A percentile compares a stretch with the other conserved stretches of the same genome.
phyloP scores from a whole-genome alignment of 2,797 vertebrate species.

The Squalus acanthias region DNA sequence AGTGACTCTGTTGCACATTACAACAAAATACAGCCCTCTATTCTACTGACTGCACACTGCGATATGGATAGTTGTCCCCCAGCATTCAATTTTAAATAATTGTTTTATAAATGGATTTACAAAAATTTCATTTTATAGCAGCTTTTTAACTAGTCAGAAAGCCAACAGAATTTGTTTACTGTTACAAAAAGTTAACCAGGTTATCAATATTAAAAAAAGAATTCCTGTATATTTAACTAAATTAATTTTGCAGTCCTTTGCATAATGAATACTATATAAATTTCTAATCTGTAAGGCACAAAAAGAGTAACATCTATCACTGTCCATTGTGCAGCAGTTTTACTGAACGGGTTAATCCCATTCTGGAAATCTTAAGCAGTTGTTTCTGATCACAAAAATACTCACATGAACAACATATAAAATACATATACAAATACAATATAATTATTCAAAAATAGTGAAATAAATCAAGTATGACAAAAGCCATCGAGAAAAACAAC shows the following conservation, averaged over 20 bases:
- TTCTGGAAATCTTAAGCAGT: neutral
- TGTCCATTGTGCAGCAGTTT: conserved; percentile 2
- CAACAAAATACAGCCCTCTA: neutral
- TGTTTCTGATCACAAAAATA: conserved; percentile 5
- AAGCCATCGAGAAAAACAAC: neutral
- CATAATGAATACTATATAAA: conserved; percentile 33
- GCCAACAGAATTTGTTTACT: conserved; percentile 1
- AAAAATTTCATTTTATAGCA: neutral
- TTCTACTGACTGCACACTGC: neutral
- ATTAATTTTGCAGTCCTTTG: conserved; percentile 33
- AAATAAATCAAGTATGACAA: conserved; percentile 26
- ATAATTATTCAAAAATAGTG: conserved; percentile 26
- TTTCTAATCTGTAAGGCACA: conserved; percentile 36
- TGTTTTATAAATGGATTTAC: neutral
- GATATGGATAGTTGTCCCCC: neutral
- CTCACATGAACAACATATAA: neutral
- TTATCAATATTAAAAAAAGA: neutral
- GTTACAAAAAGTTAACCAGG: conserved; percentile 10
- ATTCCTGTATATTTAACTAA: conserved; percentile 25
- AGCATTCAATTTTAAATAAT: neutral
- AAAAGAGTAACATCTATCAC: neutral
- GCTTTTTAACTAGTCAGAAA: neutral
- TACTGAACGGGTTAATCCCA: neutral
- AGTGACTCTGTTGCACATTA: neutral
- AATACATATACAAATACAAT: conserved; percentile 22